Evolutionary conservation across 2,888 invertebrate genomes (phyloP).

Genomic region (Synergus gifuensis): DNA sequence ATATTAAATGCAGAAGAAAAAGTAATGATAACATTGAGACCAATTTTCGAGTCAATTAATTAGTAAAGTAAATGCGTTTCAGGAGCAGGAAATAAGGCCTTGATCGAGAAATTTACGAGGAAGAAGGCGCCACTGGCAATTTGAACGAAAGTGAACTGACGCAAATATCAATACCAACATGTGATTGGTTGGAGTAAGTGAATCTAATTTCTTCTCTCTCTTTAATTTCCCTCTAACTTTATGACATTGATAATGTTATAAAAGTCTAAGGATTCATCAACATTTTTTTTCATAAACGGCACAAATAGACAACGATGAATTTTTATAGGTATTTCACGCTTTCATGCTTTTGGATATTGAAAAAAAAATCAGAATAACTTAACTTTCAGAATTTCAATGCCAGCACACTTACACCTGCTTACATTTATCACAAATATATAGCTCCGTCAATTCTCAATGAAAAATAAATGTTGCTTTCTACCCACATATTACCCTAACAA

Average conservation of each 20-base stretch:
- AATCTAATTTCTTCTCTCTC: not conserved
- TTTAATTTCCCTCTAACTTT: conserved; percentile 7
- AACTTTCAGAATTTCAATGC: conserved; percentile 6
- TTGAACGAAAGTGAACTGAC: conserved; percentile 21
- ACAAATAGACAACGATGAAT: conserved; percentile 4
- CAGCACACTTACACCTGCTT: not conserved
- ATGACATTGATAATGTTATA: conserved; percentile 17
- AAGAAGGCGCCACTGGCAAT: conserved; percentile 30
- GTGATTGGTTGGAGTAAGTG: conserved; percentile 33
- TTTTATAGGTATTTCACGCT: conserved; percentile 34
- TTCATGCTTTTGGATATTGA: conserved; percentile 14
- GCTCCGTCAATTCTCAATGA: too few species aligned
- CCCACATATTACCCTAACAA: conserved; percentile 12
- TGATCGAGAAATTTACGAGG: conserved; percentile 23
- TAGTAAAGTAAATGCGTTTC: conserved; percentile 18
- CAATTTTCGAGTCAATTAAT: not conserved
- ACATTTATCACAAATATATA: not conserved
- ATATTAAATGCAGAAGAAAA: too few species aligned
- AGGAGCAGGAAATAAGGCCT: conserved; percentile 15
- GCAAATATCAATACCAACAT: conserved; percentile 13
- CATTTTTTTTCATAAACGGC: not conserved
- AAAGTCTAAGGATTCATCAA: conserved; percentile 7
- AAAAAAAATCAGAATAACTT: conserved; percentile 1
- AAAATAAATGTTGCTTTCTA: not conserved
- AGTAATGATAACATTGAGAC: not conserved